Base-by-base conservation (phyloP, 2,888 invertebrate genomes). In the Drosophila neotestacea region DNA sequence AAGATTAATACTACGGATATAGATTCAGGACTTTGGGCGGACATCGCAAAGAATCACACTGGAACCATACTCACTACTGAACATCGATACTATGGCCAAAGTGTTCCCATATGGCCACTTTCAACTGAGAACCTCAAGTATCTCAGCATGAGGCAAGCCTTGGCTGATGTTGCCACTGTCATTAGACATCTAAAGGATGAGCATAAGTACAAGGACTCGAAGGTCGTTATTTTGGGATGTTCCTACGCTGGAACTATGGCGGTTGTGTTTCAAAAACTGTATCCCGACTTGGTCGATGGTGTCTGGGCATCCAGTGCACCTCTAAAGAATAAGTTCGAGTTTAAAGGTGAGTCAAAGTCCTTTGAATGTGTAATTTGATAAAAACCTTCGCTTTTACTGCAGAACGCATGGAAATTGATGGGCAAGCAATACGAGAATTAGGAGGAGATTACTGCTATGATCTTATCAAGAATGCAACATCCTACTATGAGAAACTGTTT, bases 71-170 rank as follows among this genome's bases (percentile, higher is more conserved):
- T 96, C 85, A 95, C 95, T 77, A 94, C 96, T 0, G 97, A 97
- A 89, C 97, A 97, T 90, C 93, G 97, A 70, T 97, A 94, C 91
- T 97, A 96, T 88, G 97, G 97, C 3, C 82, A 93, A 36, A 96
- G 95, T 71, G 93, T 93, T 73, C 96, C 96, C 0, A 95, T 94
- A 16, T 77, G 74, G n/a, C 75, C 80, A 1, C 36, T 81, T 0
- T 66, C 81, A n/a, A 73, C 76, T 0, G 92, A 93, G 70, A 95
- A 94, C 82, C 90, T 95, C 22, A 93, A 94, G 44, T 95, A 94
- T 82, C 90, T 95, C 6, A 94, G 92, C 86, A 94, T 94, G 0
- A 94, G 95, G 58, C 95, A 95, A 85, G 95, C 95, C 0, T 85
- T 95, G 22, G 95, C 94, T 0, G 95, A 95, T 86, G 92, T 95